A percentile compares a stretch with the other conserved stretches of the same genome.
phyloP scores from a whole-genome alignment of 1,140 invertebrate genomes.

The Ceratoteleas bidentatus region DNA sequence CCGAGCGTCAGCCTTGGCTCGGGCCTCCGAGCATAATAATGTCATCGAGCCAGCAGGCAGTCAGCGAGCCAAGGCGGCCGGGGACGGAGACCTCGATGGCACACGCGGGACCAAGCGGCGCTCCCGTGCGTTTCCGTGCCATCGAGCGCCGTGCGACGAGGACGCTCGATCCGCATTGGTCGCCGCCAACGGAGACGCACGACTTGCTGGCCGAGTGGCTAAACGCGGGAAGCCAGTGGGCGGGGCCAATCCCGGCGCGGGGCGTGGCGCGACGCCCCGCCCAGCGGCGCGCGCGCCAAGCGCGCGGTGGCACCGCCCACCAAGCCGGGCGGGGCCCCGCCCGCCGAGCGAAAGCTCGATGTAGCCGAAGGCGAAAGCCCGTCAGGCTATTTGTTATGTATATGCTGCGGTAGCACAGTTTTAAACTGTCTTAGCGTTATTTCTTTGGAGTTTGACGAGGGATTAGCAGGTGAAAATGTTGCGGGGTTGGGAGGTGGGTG shows the following conservation, averaged over 20 bases:
- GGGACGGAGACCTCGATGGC: slow-evolving; percentile 50
- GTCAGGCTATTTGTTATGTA: slow-evolving; percentile 56
- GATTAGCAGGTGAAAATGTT: slow-evolving; percentile 38
- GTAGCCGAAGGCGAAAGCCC: slow-evolving; percentile 12
- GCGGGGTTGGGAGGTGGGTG: too few relatives aligned
- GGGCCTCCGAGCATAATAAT: slow-evolving; percentile 31
- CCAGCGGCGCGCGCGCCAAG: too few relatives aligned
- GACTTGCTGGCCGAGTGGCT: slow-evolving; percentile 80
- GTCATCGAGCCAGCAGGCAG: slow-evolving; percentile 38
- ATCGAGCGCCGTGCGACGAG: slow-evolving; percentile 14
- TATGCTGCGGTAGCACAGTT: slow-evolving; percentile 53
- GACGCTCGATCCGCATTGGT: slow-evolving; percentile 14
- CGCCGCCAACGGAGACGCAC: slow-evolving; percentile 19
- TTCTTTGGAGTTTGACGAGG: slow-evolving; percentile 26
- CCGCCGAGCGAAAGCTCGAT: background rate
- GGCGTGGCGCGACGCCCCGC: slow-evolving; percentile 23
- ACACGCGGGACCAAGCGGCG: slow-evolving; percentile 32
- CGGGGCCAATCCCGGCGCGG: slow-evolving; percentile 60
- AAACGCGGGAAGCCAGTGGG: slow-evolving; percentile 75
- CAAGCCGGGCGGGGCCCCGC: background rate
- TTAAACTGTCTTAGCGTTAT: slow-evolving; percentile 53
- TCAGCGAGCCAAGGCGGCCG: slow-evolving; percentile 31
- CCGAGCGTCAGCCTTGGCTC: background rate
- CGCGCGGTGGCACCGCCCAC: too few relatives aligned
- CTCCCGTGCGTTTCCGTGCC: slow-evolving; percentile 11